These are phyloP conservation scores for Calyptommatus sinebrachiatus DNA, from an alignment of 2,113 vertebrate species.

Conservation along the genomic window DNA sequence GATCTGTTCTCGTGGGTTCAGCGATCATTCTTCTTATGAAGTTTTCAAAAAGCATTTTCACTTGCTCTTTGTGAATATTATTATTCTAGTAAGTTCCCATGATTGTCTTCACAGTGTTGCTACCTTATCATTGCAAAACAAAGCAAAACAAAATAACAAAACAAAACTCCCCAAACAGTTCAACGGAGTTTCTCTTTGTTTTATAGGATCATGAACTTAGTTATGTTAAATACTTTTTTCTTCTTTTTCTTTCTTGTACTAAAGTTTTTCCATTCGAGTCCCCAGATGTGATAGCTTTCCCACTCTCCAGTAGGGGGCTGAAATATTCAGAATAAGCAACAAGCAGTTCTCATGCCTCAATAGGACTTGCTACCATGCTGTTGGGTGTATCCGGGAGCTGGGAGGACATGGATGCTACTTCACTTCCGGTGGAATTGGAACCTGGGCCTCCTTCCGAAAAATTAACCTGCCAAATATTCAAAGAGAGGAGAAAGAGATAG, in stretches of 20 bases:
- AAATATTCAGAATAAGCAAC: constrained; percentile 62
- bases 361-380: constrained; percentile 99
- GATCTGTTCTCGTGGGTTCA: constrained; percentile 57
- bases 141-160: constrained; percentile 38
- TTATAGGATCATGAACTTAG: constrained; percentile 69
- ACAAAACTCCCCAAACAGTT: constrained; percentile 79
- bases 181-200: constrained; percentile 70
- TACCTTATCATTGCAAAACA: constrained; percentile 79
- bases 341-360: constrained; percentile 89
- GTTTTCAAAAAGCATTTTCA: constrained; percentile 28
- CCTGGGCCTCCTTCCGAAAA: constrained; percentile 97
- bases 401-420: constrained; percentile 98
- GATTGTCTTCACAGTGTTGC: constrained; percentile 99
- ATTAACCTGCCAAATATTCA: constrained; percentile 79
- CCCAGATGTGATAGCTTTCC: constrained; percentile 63
- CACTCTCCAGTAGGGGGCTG: constrained; percentile 69
- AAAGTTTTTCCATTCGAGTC: constrained; percentile 54
- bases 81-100: constrained; percentile 88
- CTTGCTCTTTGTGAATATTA: constrained; percentile 35
- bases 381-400: constrained; percentile 98
- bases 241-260: neutral
- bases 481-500: constrained; percentile 32
- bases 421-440: constrained; percentile 97
- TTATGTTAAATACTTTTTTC: constrained; percentile 70
- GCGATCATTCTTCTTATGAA: constrained; percentile 47